These are phyloP conservation scores for Porphyrio hochstetteri DNA, from an alignment of 2,113 vertebrate genomes.

Conservation along the genomic window DNA sequence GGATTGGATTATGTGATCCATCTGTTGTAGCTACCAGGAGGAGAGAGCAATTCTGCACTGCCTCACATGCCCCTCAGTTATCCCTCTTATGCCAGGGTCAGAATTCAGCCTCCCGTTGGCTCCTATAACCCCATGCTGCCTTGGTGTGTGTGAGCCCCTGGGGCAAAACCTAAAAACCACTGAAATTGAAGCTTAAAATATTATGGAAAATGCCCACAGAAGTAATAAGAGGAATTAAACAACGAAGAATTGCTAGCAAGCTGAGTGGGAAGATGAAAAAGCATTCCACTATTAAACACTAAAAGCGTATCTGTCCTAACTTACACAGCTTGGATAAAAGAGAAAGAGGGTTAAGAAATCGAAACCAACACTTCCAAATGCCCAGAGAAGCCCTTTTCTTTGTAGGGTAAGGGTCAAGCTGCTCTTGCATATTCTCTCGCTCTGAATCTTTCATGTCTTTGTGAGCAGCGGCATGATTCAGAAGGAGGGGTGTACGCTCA, in stretches of 20 bases:
- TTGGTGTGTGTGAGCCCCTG: rapidly evolving
- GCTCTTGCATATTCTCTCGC: not conserved
- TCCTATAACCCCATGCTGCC: not conserved
- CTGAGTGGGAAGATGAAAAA: not conserved
- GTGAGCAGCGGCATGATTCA: not conserved
- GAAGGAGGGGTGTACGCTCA: not conserved
- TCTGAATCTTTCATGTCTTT: not conserved
- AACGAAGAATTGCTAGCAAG: not conserved
- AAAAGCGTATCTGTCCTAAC: not conserved
- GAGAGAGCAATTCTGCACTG: not conserved
- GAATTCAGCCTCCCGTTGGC: not conserved
- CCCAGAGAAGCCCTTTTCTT: not conserved
- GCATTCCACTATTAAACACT: not conserved
- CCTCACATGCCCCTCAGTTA: not conserved
- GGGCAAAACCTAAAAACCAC: not conserved
- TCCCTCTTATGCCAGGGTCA: not conserved
- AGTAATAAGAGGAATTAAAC: not conserved
- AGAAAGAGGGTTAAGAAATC: not conserved
- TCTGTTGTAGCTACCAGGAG: constrained; percentile 50
- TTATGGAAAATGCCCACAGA: not conserved
- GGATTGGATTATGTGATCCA: constrained; percentile 16
- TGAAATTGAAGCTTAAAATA: not conserved
- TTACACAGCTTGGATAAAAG: not conserved
- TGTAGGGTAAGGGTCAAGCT: not conserved
- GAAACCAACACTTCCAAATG: not conserved